Base-by-base conservation (phyloP, 2,113 vertebrate species). In the Chaetodon trifascialis region DNA sequence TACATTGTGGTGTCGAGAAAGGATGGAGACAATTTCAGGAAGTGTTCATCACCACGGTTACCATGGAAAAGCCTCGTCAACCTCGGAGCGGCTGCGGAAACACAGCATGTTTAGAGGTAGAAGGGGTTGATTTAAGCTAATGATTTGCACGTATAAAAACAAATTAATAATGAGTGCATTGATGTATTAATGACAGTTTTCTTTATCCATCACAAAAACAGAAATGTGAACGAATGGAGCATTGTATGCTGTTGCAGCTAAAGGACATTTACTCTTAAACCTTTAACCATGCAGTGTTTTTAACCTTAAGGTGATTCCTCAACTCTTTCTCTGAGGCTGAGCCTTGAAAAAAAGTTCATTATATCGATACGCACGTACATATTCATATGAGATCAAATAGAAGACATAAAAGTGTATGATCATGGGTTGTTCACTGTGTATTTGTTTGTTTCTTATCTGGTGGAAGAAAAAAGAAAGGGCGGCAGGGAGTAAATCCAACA, bases 361-460 rank as follows among this genome's bases (percentile, higher is more conserved):
- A 70, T 63, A 69, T 81, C 52, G 71, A 89, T 76, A 38, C 34
- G 38, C 42, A 23, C 58, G 51, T 60, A 56, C 80, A 46, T 72
- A 49, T 85, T 74, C 30, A 64, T 68, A 62, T 71, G 52, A 91
- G 89, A 87, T 89, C 82, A 92, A 87, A 88, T 68, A 47, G 66
- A 60, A 63, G 17, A 75, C 46, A 80, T 69, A 76, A 67, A 64
- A 60, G 52, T 51, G 38, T 63, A 51, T 85, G 72, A 87, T 88
- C 71, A 84, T 44, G 65, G 59, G 62, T 72, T 54, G 68, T 15
- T 86, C 62, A 42, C 58, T 46, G 62, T 51, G 66, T 19, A 63
- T 79, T 69, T 72, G 68, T 78, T 76, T 80, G 76, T 68, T 60
- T 63, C 19, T 56, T 46, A 60, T 72, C 73, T 54, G 23, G 34